phyloP scores from a whole-genome alignment of 92 coral and sea anemone genomes.

The Plumapathes pennacea region DNA sequence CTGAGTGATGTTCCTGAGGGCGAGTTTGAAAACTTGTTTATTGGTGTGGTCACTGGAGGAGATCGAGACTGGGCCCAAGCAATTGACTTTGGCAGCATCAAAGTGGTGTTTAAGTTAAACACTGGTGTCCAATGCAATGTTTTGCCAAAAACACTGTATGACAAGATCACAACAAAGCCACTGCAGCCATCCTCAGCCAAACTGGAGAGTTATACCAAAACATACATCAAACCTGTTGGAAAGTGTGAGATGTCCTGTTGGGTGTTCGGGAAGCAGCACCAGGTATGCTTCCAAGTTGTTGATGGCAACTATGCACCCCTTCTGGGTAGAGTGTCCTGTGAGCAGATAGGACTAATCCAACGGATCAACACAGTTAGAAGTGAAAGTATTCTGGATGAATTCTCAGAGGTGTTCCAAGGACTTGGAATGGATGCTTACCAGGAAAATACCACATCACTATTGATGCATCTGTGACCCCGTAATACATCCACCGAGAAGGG shows the following conservation, averaged over 20 bases:
- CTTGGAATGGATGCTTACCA: slow-evolving; percentile 39
- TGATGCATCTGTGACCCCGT: slow-evolving; percentile 35
- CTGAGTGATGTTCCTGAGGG: too few species aligned
- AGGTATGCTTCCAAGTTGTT: slow-evolving; percentile 22
- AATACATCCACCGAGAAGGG: slow-evolving; percentile 40
- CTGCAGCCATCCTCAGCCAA: slow-evolving; percentile 11
- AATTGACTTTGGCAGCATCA: not conserved
- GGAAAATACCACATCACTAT: slow-evolving; percentile 26
- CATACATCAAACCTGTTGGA: slow-evolving; percentile 6
- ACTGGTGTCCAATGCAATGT: slow-evolving; percentile 38
- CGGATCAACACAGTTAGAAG: slow-evolving; percentile 2
- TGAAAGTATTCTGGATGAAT: slow-evolving; percentile 20
- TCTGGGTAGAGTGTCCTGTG: slow-evolving; percentile 7
- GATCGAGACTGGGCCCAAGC: slow-evolving; percentile 17
- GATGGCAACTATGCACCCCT: slow-evolving; percentile 16
- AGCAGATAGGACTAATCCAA: slow-evolving; percentile 2
- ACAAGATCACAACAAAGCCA: slow-evolving; percentile 18
- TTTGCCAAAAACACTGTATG: slow-evolving; percentile 12
- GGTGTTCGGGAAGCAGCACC: slow-evolving; percentile 14
- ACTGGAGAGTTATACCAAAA: slow-evolving; percentile 17
- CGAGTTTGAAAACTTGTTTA: slow-evolving; percentile 18
- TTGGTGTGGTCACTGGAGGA: slow-evolving; percentile 16
- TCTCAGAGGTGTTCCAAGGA: slow-evolving; percentile 41
- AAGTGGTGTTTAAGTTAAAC: slow-evolving; percentile 18
- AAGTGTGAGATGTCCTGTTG: slow-evolving; percentile 8